phyloP scores from a whole-genome alignment of 2,888 invertebrate species.

The Nudaria mundana region DNA sequence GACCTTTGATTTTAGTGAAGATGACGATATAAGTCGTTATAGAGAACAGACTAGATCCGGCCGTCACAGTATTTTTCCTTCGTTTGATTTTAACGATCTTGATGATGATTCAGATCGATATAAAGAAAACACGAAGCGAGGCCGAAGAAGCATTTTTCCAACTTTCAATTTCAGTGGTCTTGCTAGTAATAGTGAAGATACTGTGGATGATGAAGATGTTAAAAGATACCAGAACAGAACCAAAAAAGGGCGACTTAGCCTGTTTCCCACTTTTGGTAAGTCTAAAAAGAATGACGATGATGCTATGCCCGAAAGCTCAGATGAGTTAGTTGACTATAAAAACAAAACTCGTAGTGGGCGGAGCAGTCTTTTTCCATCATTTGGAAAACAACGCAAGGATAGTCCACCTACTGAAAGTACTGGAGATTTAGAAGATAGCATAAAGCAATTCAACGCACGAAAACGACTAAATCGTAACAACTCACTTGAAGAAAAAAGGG shows the following conservation, averaged over 20 bases:
- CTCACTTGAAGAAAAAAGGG: slow-evolving; percentile 49
- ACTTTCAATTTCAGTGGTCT: slow-evolving; percentile 63
- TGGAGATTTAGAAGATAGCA: slow-evolving; percentile 64
- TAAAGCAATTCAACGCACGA: slow-evolving; percentile 64
- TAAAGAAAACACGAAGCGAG: slow-evolving; percentile 62
- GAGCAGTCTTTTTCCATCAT: slow-evolving; percentile 65
- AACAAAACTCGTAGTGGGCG: slow-evolving; percentile 65
- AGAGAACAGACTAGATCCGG: slow-evolving; percentile 63
- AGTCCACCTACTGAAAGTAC: slow-evolving; percentile 50
- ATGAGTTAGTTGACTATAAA: slow-evolving; percentile 68
- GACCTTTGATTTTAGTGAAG: slow-evolving; percentile 65
- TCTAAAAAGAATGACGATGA: slow-evolving; percentile 62
- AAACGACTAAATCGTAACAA: slow-evolving; percentile 54
- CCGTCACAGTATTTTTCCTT: slow-evolving; percentile 66
- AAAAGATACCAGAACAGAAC: slow-evolving; percentile 66
- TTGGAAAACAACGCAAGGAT: slow-evolving; percentile 65
- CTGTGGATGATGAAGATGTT: slow-evolving; percentile 67
- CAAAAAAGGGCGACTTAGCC: slow-evolving; percentile 63
- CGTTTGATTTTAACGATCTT: slow-evolving; percentile 66
- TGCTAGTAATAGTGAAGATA: slow-evolving; percentile 59
- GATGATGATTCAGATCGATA: slow-evolving; percentile 61
- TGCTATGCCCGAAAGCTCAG: slow-evolving; percentile 68
- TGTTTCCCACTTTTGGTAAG: slow-evolving; percentile 70
- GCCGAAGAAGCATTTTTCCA: slow-evolving; percentile 69
- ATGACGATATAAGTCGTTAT: slow-evolving; percentile 56